Conservation (phyloP, 2,797 vertebrate species). For the Protosalanx chinensis region DNA sequence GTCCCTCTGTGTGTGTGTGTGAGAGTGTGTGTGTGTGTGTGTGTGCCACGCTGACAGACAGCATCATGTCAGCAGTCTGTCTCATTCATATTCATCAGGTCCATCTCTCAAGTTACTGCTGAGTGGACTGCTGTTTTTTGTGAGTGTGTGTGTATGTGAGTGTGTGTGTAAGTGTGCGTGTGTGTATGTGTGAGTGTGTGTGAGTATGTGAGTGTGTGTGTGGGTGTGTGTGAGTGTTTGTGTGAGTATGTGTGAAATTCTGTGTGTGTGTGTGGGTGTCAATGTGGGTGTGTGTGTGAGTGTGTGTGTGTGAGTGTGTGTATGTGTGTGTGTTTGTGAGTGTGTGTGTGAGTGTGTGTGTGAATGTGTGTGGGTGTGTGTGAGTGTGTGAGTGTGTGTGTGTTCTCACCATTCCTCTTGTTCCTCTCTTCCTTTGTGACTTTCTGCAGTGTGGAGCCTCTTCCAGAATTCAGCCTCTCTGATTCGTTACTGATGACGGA, state of each 20-base stretch:
- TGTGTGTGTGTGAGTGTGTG: neutral
- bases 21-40: neutral
- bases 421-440: conserved; percentile 86
- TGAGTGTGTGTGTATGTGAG: conserved; percentile 6
- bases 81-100: conserved; percentile 67
- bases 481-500: conserved; percentile 96
- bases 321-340: neutral
- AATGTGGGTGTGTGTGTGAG: neutral
- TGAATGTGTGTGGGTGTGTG: neutral
- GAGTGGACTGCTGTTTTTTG: conserved; percentile 44
- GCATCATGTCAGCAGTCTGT: conserved; percentile 59
- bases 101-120: conserved; percentile 51
- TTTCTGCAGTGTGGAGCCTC: conserved; percentile 80
- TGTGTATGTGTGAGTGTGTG: conserved; percentile 8
- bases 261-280: neutral
- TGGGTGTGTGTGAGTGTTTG: neutral
- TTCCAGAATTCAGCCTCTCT: conserved; percentile 84
- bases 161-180: neutral
- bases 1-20: neutral
- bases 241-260: neutral
- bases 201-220: neutral
- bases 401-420: conserved; percentile 87
- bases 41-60: conserved; percentile 41
- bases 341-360: neutral
- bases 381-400: conserved; percentile 5